Evolutionary conservation across 2,888 invertebrate genomes (phyloP).

Genomic region (Pteria penguin): DNA sequence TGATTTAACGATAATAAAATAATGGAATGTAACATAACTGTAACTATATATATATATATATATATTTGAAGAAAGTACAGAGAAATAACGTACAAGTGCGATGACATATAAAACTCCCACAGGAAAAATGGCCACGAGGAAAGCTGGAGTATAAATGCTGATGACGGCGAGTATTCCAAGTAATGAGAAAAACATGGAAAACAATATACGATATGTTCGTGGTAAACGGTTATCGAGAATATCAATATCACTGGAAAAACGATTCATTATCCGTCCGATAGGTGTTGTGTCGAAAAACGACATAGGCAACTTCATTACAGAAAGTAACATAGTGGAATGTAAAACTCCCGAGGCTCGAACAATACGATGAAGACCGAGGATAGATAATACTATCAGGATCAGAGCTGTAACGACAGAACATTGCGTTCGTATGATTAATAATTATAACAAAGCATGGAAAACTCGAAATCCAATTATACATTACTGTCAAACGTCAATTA

Average conservation of each 20-base stretch:
- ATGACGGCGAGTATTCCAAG: slow-evolving; percentile 77
- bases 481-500: too few species aligned
- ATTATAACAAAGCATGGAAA: too few species aligned
- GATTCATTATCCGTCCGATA: slow-evolving; percentile 78
- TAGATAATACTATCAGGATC: slow-evolving; percentile 51
- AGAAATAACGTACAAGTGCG: background rate
- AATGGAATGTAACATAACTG: too few species aligned
- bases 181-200: slow-evolving; percentile 60
- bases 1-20: too few species aligned
- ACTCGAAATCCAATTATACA: too few species aligned
- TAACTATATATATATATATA: too few species aligned
- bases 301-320: slow-evolving; percentile 68
- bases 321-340: slow-evolving; percentile 61
- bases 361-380: slow-evolving; percentile 59
- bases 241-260: slow-evolving; percentile 68
- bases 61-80: too few species aligned
- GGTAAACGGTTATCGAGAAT: slow-evolving; percentile 66
- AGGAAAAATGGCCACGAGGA: slow-evolving; percentile 75
- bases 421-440: too few species aligned
- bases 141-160: slow-evolving; percentile 75
- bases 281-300: slow-evolving; percentile 79
- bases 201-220: slow-evolving; percentile 34
- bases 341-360: slow-evolving; percentile 63
- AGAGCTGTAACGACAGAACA: slow-evolving; percentile 39
- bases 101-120: slow-evolving; percentile 73